Conservation (phyloP, 2,888 invertebrate genomes). For the Melipona beecheii region DNA sequence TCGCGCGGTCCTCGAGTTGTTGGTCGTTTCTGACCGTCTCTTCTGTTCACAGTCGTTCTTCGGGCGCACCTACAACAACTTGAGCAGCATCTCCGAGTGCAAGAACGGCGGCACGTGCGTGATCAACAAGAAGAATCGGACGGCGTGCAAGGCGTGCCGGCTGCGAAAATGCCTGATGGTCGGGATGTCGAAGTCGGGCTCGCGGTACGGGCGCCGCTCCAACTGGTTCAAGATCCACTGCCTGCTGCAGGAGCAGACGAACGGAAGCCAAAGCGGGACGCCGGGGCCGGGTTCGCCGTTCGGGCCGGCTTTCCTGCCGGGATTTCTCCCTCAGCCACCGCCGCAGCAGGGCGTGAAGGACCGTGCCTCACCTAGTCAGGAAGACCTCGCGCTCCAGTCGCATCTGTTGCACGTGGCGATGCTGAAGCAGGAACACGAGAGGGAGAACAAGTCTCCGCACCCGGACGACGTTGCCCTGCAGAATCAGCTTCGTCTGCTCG, state of each 20-base stretch:
- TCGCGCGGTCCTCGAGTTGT: neutral
- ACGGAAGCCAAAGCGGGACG: conserved; percentile 67
- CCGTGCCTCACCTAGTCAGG: conserved; percentile 77
- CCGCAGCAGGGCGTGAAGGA: conserved; percentile 72
- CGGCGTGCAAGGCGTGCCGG: conserved; percentile 95
- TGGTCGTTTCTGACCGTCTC: neutral
- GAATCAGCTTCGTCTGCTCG: conserved; percentile 77
- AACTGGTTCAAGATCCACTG: conserved; percentile 98
- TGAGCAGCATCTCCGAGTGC: conserved; percentile 94
- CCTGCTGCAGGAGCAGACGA: conserved; percentile 91
- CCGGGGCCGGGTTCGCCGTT: conserved; percentile 71
- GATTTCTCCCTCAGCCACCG: conserved; percentile 76
- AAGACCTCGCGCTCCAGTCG: conserved; percentile 79
- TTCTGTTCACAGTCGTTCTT: conserved; percentile 92
- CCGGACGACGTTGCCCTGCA: conserved; percentile 80
- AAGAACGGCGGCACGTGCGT: conserved; percentile 96
- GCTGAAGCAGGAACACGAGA: conserved; percentile 79
- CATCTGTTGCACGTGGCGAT: conserved; percentile 81
- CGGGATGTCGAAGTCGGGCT: conserved; percentile 96
- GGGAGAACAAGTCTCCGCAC: conserved; percentile 80
- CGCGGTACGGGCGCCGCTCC: conserved; percentile 94
- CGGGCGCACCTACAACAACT: conserved; percentile 95
- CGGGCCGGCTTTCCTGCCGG: conserved; percentile 74
- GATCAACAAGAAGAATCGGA: conserved; percentile 96
- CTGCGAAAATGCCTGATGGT: conserved; percentile 94